Conservation (phyloP, 2,113 vertebrate genomes). For the Hydrochoerus hydrochaeris region DNA sequence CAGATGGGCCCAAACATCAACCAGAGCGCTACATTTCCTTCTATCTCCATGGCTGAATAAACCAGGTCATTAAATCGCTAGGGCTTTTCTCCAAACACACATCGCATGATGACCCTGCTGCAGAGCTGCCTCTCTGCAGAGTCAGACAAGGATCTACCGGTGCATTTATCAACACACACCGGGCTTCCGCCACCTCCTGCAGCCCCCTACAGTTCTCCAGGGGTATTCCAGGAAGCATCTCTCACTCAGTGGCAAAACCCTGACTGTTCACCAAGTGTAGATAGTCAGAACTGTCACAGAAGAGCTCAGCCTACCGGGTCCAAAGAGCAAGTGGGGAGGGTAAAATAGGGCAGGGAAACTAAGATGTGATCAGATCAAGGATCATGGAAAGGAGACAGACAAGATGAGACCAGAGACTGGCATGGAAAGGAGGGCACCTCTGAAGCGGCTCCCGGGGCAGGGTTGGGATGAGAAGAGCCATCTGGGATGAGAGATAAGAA, state of each 20-base stretch:
- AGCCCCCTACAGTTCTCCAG: not conserved
- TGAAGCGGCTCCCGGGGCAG: no score
- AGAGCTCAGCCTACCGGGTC: not conserved
- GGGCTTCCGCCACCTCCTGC: not conserved
- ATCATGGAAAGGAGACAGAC: not conserved
- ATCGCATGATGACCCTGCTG: not conserved
- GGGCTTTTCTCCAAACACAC: not conserved
- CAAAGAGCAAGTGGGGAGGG: not conserved
- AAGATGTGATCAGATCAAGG: not conserved
- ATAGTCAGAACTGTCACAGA: not conserved
- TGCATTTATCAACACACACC: not conserved
- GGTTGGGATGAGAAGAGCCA: not conserved
- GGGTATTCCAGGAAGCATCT: not conserved
- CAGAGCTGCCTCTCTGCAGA: not conserved
- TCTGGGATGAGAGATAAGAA: not conserved
- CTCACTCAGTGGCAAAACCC: not conserved
- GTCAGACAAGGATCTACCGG: not conserved
- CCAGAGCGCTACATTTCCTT: not conserved
- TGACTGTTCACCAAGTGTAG: not conserved
- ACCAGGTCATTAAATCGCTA: not conserved
- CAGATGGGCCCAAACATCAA: not conserved
- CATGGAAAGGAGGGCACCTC: not conserved
- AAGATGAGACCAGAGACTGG: not conserved
- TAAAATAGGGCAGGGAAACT: not conserved
- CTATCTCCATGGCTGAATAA: not conserved